A percentile compares a stretch with the other conserved stretches of the same genome.
Evolutionary conservation across 2,797 vertebrate genomes (phyloP).

Genomic region (Rhynchonycteris naso): DNA sequence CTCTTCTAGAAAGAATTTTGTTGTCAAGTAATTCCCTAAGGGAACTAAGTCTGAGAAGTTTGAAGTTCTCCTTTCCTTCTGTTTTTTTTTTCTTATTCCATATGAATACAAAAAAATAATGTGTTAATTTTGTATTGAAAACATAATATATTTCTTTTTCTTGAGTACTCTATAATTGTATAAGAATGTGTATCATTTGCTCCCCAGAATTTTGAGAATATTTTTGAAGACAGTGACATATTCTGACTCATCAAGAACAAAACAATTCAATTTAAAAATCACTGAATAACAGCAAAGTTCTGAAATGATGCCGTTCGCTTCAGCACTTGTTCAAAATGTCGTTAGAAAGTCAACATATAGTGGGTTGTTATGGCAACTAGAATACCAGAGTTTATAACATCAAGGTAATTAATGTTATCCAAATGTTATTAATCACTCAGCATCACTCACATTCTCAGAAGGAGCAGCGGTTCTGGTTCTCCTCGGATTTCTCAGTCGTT

Average conservation of each 20-base stretch:
- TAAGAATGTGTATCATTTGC: slow-evolving; percentile 61
- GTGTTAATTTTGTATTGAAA: slow-evolving; percentile 69
- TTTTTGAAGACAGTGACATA: slow-evolving; percentile 76
- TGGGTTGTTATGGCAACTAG: slow-evolving; percentile 82
- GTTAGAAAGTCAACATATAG: slow-evolving; percentile 79
- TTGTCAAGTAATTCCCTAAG: slow-evolving; percentile 21
- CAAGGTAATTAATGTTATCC: slow-evolving; percentile 84
- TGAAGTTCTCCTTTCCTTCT: background rate
- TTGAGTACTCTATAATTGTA: slow-evolving; percentile 63
- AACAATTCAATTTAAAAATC: slow-evolving; percentile 79
- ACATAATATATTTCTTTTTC: slow-evolving; percentile 62
- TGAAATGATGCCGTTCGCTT: slow-evolving; percentile 72
- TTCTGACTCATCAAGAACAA: slow-evolving; percentile 76
- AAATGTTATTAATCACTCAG: slow-evolving; percentile 84
- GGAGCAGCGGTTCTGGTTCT: slow-evolving; percentile 74
- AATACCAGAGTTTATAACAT: slow-evolving; percentile 77
- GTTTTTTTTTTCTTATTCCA: background rate
- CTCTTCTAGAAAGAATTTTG: slow-evolving; percentile 39
- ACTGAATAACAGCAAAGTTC: slow-evolving; percentile 70
- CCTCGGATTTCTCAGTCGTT: slow-evolving; percentile 73
- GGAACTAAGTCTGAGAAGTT: background rate
- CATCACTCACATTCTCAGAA: slow-evolving; percentile 76
- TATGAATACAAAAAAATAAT: slow-evolving; percentile 7
- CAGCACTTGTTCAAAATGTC: slow-evolving; percentile 76
- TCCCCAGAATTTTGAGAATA: slow-evolving; percentile 71